phyloP scores from a whole-genome alignment of 2,888 invertebrate species.

The Venustoraphidia nigricollis region DNA sequence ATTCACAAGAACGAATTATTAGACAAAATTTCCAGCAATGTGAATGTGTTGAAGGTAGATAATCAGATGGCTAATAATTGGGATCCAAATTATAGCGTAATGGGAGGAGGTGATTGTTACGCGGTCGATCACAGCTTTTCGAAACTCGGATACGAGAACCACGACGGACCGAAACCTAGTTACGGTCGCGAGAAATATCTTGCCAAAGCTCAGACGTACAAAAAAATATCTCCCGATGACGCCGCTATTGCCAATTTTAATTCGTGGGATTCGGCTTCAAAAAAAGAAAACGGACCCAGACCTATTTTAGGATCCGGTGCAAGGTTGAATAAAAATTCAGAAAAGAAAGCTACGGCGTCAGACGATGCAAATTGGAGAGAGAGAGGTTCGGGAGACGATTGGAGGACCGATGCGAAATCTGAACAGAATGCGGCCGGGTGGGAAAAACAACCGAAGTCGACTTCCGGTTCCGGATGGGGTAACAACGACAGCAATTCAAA shows the following conservation, averaged over 20 bases:
- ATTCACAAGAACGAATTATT: conserved; percentile 19
- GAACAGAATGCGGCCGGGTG: conserved; percentile 11
- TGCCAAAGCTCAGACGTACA: conserved; percentile 5
- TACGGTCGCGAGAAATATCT: conserved; percentile 4
- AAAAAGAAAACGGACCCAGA: conserved; percentile 17
- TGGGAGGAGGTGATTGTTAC: conserved; percentile 3
- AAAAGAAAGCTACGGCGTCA: conserved; percentile 11
- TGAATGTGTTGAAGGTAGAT: conserved; percentile 21
- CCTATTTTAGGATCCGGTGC: conserved; percentile 25
- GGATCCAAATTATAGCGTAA: conserved; percentile 9
- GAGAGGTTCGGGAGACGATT: conserved; percentile 4
- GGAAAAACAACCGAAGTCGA: conserved; percentile 13
- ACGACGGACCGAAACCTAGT: conserved; percentile 6
- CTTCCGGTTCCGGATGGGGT: conserved; percentile 12
- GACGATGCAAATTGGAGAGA: conserved; percentile 14
- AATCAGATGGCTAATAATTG: conserved; percentile 4
- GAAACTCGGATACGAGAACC: conserved; percentile 1
- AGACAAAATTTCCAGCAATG: conserved; percentile 22
- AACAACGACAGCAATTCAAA: conserved; percentile 11
- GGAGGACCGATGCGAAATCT: conserved; percentile 2
- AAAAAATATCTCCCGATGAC: conserved; percentile 4
- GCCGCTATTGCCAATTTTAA: not conserved
- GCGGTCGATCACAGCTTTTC: not conserved
- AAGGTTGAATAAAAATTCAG: conserved; percentile 16
- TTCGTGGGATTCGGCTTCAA: not conserved